Conservation (phyloP, 2,797 vertebrate genomes). For the Cossypha heuglini region DNA sequence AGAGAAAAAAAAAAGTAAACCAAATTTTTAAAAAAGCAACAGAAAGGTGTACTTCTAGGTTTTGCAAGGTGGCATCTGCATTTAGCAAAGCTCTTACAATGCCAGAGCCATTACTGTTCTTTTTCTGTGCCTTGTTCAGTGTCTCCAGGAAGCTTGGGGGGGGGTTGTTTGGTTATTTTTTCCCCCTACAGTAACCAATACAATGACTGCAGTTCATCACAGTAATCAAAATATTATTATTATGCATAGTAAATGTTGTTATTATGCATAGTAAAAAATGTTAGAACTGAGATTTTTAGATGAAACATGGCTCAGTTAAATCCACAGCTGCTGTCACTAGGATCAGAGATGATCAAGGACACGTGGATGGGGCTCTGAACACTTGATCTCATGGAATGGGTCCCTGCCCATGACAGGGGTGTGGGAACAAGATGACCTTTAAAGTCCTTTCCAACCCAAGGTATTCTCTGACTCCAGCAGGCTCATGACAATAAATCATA, state of each 20-base stretch:
- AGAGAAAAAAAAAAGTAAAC: not conserved
- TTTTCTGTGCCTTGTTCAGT: not conserved
- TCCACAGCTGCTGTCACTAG: not conserved
- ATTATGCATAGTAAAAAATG: not conserved
- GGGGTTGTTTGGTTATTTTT: not conserved
- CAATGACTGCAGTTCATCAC: not conserved
- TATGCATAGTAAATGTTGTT: not conserved
- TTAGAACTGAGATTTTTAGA: not conserved
- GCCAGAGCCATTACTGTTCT: not conserved
- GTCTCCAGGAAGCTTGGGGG: not conserved
- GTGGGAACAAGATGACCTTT: not conserved
- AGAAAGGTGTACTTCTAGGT: not conserved
- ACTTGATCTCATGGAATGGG: not conserved
- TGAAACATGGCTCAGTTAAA: not conserved
- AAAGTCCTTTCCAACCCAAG: not conserved
- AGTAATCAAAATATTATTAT: not conserved
- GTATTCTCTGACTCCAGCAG: not conserved
- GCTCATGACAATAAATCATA: not conserved
- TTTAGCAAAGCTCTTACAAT: not conserved
- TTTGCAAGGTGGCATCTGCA: not conserved
- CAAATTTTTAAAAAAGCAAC: not conserved
- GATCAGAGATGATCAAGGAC: not conserved
- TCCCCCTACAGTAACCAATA: not conserved
- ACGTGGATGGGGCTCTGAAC: not conserved
- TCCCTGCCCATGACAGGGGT: not conserved